These are phyloP conservation scores for Periplaneta americana DNA, from an alignment of 1,140 invertebrate species.

Conservation along the genomic window DNA sequence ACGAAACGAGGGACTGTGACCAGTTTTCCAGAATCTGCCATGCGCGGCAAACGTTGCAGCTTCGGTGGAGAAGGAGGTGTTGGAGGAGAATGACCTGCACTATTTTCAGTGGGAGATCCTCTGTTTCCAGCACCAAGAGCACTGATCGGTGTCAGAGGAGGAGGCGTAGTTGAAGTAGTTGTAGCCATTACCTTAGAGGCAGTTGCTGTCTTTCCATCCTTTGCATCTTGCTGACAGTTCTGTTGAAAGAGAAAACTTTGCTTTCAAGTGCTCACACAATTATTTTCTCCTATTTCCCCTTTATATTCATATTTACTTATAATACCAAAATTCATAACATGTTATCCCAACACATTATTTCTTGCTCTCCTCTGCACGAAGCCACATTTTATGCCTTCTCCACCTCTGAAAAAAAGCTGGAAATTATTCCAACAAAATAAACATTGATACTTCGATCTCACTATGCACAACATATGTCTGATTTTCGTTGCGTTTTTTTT, in stretches of 20 bases:
- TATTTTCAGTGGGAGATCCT: background rate
- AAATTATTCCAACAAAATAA: too few species aligned
- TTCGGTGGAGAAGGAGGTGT: background rate
- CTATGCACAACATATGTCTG: too few species aligned
- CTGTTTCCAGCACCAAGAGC: background rate
- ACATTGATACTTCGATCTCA: too few species aligned
- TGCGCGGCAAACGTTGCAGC: background rate
- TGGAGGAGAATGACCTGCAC: background rate
- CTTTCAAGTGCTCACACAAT: too few species aligned
- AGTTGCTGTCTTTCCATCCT: conserved; percentile 33
- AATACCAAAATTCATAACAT: too few species aligned
- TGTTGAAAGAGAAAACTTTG: conserved; percentile 27
- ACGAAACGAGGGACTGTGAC: conserved; percentile 10
- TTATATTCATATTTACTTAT: too few species aligned
- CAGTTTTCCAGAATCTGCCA: background rate
- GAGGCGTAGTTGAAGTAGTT: conserved; percentile 18
- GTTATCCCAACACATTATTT: too few species aligned
- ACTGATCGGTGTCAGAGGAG: conserved; percentile 20
- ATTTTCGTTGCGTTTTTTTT: too few species aligned
- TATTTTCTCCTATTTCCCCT: too few species aligned
- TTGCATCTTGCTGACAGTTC: conserved; percentile 27
- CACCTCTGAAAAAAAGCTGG: too few species aligned
- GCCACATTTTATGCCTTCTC: too few species aligned
- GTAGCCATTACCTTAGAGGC: conserved; percentile 25
- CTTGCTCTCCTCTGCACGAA: too few species aligned